Conservation (phyloP, 2,797 vertebrate genomes). For the Strix occidentalis region DNA sequence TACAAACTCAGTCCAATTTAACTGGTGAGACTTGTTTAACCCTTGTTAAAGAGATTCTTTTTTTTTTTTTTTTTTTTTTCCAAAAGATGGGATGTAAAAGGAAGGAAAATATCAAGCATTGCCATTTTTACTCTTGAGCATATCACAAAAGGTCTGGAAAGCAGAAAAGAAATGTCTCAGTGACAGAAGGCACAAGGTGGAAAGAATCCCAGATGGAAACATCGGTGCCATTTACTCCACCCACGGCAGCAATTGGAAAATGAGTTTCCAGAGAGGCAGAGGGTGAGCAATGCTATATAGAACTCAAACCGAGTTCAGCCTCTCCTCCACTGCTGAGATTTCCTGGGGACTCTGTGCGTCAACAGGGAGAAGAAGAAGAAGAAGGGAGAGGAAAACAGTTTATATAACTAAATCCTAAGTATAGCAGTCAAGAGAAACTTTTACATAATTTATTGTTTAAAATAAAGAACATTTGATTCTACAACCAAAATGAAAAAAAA, state of each 20-base stretch:
- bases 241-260: slow-evolving; percentile 1
- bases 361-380: slow-evolving; percentile 26
- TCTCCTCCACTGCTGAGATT: slow-evolving; percentile 16
- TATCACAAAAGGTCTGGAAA: neutral
- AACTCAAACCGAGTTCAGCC: slow-evolving; percentile 9
- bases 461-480: neutral
- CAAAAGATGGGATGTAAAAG: neutral
- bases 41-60: neutral
- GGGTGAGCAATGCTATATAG: neutral
- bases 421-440: slow-evolving; percentile 23
- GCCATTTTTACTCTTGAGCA: neutral
- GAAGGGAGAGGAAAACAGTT: slow-evolving; percentile 49
- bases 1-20: neutral
- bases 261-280: slow-evolving; percentile 19
- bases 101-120: slow-evolving; percentile 9
- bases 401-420: slow-evolving; percentile 47
- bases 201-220: slow-evolving; percentile 50
- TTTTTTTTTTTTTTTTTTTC: neutral
- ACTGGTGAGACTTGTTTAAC: neutral
- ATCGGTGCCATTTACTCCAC: slow-evolving; percentile 16
- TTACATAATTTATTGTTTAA: slow-evolving; percentile 29
- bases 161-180: slow-evolving; percentile 18
- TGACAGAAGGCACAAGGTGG: slow-evolving; percentile 33
- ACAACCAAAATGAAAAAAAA: neutral
- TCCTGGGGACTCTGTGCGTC: neutral